Evolutionary conservation across 2,113 vertebrate species (phyloP).

Genomic region (Lagenorhynchus albirostris): DNA sequence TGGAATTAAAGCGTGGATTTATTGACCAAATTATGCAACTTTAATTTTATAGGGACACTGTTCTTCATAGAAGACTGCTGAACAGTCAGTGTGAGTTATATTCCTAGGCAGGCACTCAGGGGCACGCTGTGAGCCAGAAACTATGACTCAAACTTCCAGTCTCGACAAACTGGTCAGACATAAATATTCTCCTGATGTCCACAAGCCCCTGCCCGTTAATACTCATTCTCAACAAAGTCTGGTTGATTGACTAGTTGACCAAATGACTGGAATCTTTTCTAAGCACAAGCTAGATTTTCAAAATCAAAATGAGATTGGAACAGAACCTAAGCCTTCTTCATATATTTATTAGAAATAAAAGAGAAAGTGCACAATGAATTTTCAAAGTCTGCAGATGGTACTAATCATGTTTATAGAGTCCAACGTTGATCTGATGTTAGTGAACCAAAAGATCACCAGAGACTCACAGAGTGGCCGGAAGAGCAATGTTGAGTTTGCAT

Average conservation of each 20-base stretch:
- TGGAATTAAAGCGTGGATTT: neutral
- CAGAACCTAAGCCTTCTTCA: neutral
- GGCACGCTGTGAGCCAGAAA: neutral
- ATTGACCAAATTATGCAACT: neutral
- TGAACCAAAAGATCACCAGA: neutral
- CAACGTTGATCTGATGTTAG: neutral
- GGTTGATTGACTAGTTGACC: neutral
- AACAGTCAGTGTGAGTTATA: constrained; percentile 21
- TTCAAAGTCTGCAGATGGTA: neutral
- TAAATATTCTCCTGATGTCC: neutral
- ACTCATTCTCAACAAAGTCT: neutral
- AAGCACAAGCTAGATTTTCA: neutral
- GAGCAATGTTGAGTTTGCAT: neutral
- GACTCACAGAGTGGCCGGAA: neutral
- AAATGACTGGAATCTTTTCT: neutral
- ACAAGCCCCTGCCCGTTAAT: neutral
- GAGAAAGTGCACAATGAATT: neutral
- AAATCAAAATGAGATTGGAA: neutral
- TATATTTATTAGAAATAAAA: neutral
- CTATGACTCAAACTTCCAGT: constrained; percentile 48
- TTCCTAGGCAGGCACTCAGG: neutral
- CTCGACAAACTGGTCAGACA: neutral
- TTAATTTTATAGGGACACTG: constrained; percentile 52
- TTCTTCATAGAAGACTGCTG: constrained; percentile 34
- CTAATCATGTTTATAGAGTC: neutral